phyloP scores from a whole-genome alignment of 2,888 invertebrate species.

The Nymphalis c-album region DNA sequence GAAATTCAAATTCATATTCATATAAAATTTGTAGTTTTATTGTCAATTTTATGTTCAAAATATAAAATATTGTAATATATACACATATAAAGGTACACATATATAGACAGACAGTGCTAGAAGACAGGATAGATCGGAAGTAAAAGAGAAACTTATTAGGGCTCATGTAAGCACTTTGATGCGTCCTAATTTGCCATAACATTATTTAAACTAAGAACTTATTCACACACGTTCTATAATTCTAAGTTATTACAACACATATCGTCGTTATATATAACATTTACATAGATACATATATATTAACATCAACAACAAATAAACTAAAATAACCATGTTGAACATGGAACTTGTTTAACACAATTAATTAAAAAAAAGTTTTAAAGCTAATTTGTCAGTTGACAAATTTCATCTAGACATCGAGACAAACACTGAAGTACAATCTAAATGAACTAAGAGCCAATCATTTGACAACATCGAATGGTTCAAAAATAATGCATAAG shows the following conservation, averaged over 20 bases:
- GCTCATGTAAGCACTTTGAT: constrained; percentile 46
- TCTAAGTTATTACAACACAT: constrained; percentile 18
- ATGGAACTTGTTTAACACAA: constrained; percentile 29
- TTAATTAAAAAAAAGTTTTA: background rate
- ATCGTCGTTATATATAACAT: constrained; percentile 8
- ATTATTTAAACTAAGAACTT: constrained; percentile 13
- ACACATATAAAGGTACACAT: background rate
- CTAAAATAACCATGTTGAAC: constrained; percentile 19
- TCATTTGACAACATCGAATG: constrained; percentile 46
- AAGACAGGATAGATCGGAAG: constrained; percentile 41
- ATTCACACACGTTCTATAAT: constrained; percentile 20
- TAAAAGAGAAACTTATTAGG: constrained; percentile 42
- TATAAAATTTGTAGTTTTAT: background rate
- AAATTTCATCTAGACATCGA: constrained; percentile 34
- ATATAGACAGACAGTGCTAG: constrained; percentile 14
- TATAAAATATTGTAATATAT: background rate
- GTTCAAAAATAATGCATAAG: constrained; percentile 13
- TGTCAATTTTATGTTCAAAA: constrained; percentile 16
- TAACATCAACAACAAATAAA: constrained; percentile 6
- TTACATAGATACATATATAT: constrained; percentile 10
- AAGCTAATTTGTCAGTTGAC: constrained; percentile 5
- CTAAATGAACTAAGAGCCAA: constrained; percentile 35
- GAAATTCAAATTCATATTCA: background rate
- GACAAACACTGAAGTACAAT: constrained; percentile 23
- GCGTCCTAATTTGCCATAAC: constrained; percentile 31